A percentile compares a stretch with the other conserved stretches of the same genome.
Conservation (phyloP, 1,140 invertebrate species). For the Magallana ariakensis region DNA sequence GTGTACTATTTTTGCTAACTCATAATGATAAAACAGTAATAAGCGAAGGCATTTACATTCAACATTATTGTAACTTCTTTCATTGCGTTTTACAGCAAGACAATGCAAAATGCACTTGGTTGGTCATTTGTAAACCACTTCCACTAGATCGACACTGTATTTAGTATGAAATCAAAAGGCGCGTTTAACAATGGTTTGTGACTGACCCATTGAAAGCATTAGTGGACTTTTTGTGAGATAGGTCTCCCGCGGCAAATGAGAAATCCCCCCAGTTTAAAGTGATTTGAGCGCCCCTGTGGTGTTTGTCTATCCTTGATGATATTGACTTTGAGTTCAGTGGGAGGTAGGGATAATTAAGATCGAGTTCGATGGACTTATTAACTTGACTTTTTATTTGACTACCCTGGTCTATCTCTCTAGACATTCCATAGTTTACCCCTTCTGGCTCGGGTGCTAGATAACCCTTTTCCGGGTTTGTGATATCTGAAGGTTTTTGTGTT, state of each 20-base stretch:
- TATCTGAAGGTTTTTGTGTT: neutral
- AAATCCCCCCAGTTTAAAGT: neutral
- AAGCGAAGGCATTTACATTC: neutral
- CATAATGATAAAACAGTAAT: neutral
- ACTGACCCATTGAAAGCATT: neutral
- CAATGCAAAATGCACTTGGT: too few species aligned
- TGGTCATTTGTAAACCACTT: too few species aligned
- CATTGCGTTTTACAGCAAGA: too few species aligned
- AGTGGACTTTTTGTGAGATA: neutral
- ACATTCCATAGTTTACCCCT: neutral
- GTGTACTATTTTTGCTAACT: neutral
- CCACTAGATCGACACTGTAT: too few species aligned
- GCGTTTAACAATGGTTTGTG: neutral
- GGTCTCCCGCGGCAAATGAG: neutral
- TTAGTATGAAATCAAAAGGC: neutral
- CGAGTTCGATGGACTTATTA: slow-evolving; percentile 15
- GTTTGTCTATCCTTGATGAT: neutral
- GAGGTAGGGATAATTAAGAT: slow-evolving; percentile 23
- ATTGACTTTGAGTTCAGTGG: slow-evolving; percentile 21
- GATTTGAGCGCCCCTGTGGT: neutral
- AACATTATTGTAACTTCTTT: too few species aligned
- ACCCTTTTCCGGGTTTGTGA: neutral
- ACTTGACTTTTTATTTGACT: neutral
- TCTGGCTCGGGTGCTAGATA: neutral
- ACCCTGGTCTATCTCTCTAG: too few species aligned